Evolutionary conservation across 2,113 vertebrate genomes (phyloP), one percentile per base, ranked within the genome.

Genomic region (Perccottus glenii): DNA sequence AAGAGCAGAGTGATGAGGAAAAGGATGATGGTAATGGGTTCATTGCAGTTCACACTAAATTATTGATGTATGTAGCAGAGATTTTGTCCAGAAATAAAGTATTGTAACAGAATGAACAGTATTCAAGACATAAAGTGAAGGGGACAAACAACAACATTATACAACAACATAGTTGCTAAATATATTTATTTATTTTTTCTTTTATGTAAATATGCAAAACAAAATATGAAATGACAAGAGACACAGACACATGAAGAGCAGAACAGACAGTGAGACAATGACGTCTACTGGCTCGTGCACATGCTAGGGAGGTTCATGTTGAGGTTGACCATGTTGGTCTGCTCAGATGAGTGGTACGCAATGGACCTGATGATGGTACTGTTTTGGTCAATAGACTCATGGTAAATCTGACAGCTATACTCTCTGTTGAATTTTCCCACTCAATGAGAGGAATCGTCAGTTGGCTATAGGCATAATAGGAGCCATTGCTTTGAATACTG

Each of bases 1-100:
- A 96, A 96, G 82, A 95, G 87, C 27, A 96, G 89, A n/a, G 93
- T 93, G 77, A 96, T 85, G 71, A 96, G 91, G 85, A 96, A 96
- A 66, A 96, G 94, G 6, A 95, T 78, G 27, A 96, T 92, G 44
- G 12, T 11, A 12, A 11, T 12, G 12, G 44, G 12, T 46, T 5
- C 12, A 12, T 46, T 12, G 11, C 3, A 46, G 11, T 40, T 40
- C 5, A 5, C 38, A 40, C 15, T 33, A 16, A 12, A 51, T n/a
- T 33, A 55, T 42, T 0, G 2, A 47, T 5, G 46, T n/a, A 14
- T 53, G 5, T 50, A 0, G 12, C n/a, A 16, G 1, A 3, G 12
- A 40, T 27, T n/a, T 5, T 19, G 2, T 50, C 35, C 19, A 46
- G 35, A 5, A 14, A 19, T n/a, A 50, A 1, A 50, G 11, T 16